Base-by-base conservation (phyloP, 2,113 vertebrate genomes). In the Pogonocichla stellata region DNA sequence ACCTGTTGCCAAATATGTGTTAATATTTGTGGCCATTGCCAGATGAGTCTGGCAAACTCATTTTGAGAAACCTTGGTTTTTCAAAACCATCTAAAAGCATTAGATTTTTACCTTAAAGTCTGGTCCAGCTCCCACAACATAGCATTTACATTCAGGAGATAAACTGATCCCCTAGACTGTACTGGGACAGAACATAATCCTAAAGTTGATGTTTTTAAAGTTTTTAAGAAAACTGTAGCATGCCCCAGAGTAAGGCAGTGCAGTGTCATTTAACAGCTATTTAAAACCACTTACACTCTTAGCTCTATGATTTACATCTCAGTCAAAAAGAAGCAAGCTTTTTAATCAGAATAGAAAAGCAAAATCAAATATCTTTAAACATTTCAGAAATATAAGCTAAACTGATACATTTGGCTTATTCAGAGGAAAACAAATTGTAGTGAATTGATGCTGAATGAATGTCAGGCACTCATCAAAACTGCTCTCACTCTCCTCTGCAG, bases 1-100 rank as follows among this genome's bases (percentile, higher is more conserved):
- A 48, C 6, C 8, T 62, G 5, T 38, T 58, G 23, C 15, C 34
- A 57, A 77, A n/a, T 2, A 11, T 0, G 0, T 45, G 10, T 45
- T 65, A 31, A 6, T 31, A 26, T 65, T 65, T 80, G 10, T 65
- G 29, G 58, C 38, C 5, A 3, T 50, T 54, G 64, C 11, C 50
- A 77, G 48, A 24, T 0, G 8, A 51, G 26, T 47, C 34, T 38
- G 60, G 17, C 19, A 31, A 81, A 57, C 3, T 48, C 8, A 19
- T 36, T 67, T 72, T 77, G 40, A 64, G 25, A 83, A 91, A 47
- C 9, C 20, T 43, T 40, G 6, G 23, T 42, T 50, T 25, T 14
- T 50, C 48, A 5, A 34, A 3, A 3, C 23, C 12, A 36, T 40
- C 26, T 38, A 60, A 83, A 31, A 36, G 16, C 45, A 77, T 56